Base-by-base conservation (phyloP, 1,140 invertebrate species). In the Colletes latitarsis region DNA sequence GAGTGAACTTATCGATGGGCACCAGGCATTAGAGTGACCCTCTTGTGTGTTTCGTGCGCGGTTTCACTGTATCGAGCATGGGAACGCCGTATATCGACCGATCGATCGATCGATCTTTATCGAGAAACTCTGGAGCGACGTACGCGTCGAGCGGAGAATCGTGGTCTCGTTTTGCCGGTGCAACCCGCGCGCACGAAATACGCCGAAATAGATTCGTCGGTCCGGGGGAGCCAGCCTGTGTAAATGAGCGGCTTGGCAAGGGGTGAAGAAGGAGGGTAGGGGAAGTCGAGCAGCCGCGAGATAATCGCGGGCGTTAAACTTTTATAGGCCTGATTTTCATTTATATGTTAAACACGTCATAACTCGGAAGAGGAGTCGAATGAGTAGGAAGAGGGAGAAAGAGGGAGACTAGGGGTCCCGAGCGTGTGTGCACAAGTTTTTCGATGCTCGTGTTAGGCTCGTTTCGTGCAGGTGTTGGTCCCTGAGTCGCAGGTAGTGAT, bases 271-370 rank as follows among this genome's bases (percentile, higher is more conserved):
- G 55, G 46, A 19, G 49, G 53, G 49, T 53, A 52, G 62, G 63
- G 57, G 78, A 76, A 78, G 73, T 74, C 66, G 74, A 64, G 69
- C n/a, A 68, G 67, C 68, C 73, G 66, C 68, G 74, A 77, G 84
- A 88, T 88, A 88, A 89, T 90, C 86, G 81, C 84, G 86, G 72
- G 82, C 82, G 84, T 91, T 91, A 90, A 90, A 89, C 84, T 91
- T 92, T 91, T 91, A 91, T 90, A 88, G 90, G 84, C 86, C 87
- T 76, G 88, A 89, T 91, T 89, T 91, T 91, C 90, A 92, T 92
- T 92, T 92, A 91, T 90, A 92, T 92, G 90, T 92, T 92, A 91
- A 92, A 88, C 89, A 76, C 81, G 82, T 84, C 82, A 76, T 89
- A 88, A 90, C 88, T 81, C 82, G 81, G 69, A 39, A 64, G 60